Percentiles rank a stretch among this genome's conserved stretches.
Conservation (phyloP, 2,888 invertebrate genomes). For the Drosophila pegasa region DNA sequence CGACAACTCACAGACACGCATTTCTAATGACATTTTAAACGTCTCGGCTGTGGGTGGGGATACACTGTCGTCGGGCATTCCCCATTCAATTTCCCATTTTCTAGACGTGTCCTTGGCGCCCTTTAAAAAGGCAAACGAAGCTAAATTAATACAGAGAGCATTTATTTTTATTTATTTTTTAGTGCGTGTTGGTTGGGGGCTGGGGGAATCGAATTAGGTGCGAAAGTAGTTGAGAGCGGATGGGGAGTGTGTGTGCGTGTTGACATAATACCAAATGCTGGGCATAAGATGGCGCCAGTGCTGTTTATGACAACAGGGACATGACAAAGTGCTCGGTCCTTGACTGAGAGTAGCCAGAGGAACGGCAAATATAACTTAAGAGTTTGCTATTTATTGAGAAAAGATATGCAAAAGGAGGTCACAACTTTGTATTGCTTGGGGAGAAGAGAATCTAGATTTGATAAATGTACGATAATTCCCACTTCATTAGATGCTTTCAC, state of each 20-base stretch:
- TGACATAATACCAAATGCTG: slow-evolving; percentile 27
- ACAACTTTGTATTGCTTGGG: neutral
- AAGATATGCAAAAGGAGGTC: neutral
- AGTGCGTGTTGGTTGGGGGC: slow-evolving; percentile 14
- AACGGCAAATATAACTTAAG: slow-evolving; percentile 13
- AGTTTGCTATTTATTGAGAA: slow-evolving; percentile 8
- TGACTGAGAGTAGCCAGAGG: slow-evolving; percentile 18
- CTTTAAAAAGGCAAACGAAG: slow-evolving; percentile 33
- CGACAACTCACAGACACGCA: slow-evolving; percentile 58
- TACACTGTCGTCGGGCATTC: slow-evolving; percentile 38
- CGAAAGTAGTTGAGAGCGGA: slow-evolving; percentile 7
- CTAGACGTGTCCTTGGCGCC: slow-evolving; percentile 61
- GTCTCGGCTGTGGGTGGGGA: slow-evolving; percentile 21
- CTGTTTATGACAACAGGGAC: slow-evolving; percentile 52
- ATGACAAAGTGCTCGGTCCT: slow-evolving; percentile 54
- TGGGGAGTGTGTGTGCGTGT: neutral
- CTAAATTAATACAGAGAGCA: slow-evolving; percentile 57
- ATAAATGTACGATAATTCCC: neutral
- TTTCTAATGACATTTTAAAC: slow-evolving; percentile 77
- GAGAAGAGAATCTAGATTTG: neutral
- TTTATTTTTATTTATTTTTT: slow-evolving; percentile 30
- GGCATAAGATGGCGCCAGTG: slow-evolving; percentile 60
- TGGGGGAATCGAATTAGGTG: slow-evolving; percentile 1
- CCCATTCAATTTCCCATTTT: slow-evolving; percentile 2
- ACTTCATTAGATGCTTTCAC: neutral